Evolutionary conservation across 2,797 vertebrate species (phyloP).

Genomic region (Poliocrania exsul): DNA sequence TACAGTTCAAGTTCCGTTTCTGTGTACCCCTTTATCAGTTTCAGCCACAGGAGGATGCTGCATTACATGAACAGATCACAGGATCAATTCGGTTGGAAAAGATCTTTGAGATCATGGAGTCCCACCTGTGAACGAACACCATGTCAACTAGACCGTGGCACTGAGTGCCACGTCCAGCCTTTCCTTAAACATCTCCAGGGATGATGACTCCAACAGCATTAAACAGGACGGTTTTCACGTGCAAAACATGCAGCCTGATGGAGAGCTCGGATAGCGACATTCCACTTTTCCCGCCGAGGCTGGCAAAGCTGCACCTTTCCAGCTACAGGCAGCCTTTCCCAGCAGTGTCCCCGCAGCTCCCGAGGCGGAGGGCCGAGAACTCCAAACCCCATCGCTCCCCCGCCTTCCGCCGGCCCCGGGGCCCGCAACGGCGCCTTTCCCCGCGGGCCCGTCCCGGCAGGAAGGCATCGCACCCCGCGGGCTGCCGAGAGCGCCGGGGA

Average conservation of each 20-base stretch:
- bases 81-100: neutral
- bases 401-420: neutral
- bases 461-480: neutral
- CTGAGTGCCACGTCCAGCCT: neutral
- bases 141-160: rapidly evolving
- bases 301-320: neutral
- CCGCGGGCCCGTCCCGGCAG: too few relatives aligned
- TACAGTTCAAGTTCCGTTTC: neutral
- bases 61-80: neutral
- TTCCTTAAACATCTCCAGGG: neutral
- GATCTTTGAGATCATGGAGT: too few relatives aligned
- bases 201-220: neutral
- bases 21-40: neutral
- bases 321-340: neutral
- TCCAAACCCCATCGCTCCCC: neutral
- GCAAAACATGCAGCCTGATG: neutral
- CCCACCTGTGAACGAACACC: neutral
- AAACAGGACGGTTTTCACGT: rapidly evolving
- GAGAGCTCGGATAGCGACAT: too few relatives aligned
- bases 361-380: neutral
- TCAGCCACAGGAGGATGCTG: rapidly evolving
- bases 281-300: neutral
- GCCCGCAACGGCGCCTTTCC: neutral
- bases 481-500: neutral
- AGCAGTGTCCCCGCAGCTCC: neutral